These are phyloP conservation scores for Ostrea edulis DNA, from an alignment of 1,140 invertebrate species.

Conservation along the genomic window DNA sequence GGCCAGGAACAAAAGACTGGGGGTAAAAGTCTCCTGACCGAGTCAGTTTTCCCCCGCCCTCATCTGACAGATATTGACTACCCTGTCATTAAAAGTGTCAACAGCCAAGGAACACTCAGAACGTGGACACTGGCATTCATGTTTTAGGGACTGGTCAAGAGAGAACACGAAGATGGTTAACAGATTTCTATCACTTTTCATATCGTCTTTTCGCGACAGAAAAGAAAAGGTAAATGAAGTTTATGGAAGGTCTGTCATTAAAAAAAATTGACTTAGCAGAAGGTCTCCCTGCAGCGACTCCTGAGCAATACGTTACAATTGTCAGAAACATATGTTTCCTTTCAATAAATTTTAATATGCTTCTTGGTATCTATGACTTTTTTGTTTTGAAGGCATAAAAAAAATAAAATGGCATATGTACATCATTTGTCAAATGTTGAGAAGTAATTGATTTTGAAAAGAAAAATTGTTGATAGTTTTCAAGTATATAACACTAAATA, in stretches of 20 bases:
- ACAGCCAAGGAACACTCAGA: background rate
- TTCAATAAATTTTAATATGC: no score
- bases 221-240: background rate
- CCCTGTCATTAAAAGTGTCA: background rate
- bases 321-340: no score
- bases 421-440: no score
- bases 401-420: no score
- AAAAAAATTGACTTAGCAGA: background rate
- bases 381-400: no score
- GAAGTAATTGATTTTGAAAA: background rate
- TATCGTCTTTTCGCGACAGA: no score
- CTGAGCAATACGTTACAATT: background rate
- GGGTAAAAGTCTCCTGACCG: background rate
- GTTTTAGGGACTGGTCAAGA: background rate
- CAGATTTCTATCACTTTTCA: background rate
- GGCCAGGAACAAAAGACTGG: background rate
- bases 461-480: background rate
- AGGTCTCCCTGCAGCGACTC: background rate
- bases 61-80: background rate
- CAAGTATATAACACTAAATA: background rate
- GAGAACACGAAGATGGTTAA: background rate
- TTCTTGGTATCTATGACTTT: no score
- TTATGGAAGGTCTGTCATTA: background rate
- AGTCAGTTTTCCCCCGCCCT: background rate
- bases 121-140: background rate